Evolutionary conservation across 1,140 invertebrate genomes (phyloP), one percentile per base, ranked within the genome.

Genomic region (Heterodera carotae): DNA sequence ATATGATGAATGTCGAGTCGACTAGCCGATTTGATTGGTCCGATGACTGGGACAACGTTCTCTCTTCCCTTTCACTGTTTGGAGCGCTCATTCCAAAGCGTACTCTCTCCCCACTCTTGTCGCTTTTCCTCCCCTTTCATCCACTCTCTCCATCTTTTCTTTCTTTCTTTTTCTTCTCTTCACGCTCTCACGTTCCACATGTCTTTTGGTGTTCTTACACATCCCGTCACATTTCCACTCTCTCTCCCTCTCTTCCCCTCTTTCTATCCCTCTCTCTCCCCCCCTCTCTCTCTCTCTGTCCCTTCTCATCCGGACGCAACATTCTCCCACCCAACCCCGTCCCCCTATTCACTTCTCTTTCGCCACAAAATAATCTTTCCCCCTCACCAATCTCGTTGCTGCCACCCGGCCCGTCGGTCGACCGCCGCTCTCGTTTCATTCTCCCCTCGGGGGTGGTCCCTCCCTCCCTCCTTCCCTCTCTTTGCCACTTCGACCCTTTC

Each of bases 341-440:
- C 27, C 62, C 62, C 27, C 62, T 15, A 34, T 66, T 29, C 62
- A 66, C 27, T 34, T 18, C 8, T 53, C 48, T 53, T 53, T 53
- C 48, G 48, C 48, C 62, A 66, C 62, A 66, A 66, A 66, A 66
- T 66, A 66, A 66, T 66, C 62, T n/a, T 27, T 2, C 59, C 4
- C 62, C 48, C 48, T 22, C 48, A 53, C 6, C 48, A 53, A 22
- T 53, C 48, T 53, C 48, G 48, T 53, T 53, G 33, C 33, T 66
- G 62, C 62, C 62, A 66, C 62, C 62, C 62, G 62, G 62, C 62
- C 62, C 62, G 62, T 66, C 62, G 10, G 48, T 53, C 62, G 62
- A 29, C 62, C 27, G 62, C 27, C 62, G 62, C 62, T 29, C 59
- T 66, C 62, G 27, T 66, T 34, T 66, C 62, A 29, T 66, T 34